These are phyloP conservation scores for Sylvilagus floridanus DNA, from an alignment of 2,797 vertebrate species.

Conservation along the genomic window DNA sequence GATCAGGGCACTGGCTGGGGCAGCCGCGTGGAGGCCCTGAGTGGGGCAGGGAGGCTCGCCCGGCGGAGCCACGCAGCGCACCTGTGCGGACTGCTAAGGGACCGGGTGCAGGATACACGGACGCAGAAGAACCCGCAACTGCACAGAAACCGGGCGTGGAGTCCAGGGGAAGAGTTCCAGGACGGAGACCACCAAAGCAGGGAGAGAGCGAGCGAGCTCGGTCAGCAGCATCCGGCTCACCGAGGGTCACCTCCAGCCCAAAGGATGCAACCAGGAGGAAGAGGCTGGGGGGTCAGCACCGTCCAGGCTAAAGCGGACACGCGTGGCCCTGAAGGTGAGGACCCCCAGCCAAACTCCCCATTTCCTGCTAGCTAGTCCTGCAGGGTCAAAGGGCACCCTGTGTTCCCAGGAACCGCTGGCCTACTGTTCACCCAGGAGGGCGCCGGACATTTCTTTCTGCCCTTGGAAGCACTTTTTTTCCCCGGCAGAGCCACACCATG, in stretches of 20 bases:
- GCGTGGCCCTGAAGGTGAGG: neutral
- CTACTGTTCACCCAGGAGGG: conserved; percentile 25
- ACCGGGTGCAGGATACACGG: neutral
- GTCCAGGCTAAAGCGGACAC: neutral
- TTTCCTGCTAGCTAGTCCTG: conserved; percentile 18
- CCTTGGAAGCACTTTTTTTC: conserved; percentile 46
- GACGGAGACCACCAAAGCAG: too few species aligned
- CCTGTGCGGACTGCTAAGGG: too few species aligned
- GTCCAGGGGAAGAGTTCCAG: neutral
- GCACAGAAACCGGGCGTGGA: neutral
- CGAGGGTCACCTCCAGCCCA: neutral
- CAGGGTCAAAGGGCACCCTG: neutral
- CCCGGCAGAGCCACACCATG: conserved; percentile 32
- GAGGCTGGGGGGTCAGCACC: neutral
- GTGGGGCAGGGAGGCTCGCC: neutral
- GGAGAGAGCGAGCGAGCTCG: neutral
- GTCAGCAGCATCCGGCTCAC: neutral
- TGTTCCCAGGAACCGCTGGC: conserved; percentile 26
- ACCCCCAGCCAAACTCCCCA: neutral
- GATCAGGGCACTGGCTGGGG: neutral
- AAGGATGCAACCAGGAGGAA: neutral
- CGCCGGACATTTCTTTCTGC: neutral
- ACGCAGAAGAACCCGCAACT: neutral
- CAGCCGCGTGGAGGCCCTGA: neutral
- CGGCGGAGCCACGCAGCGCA: too few species aligned